These are phyloP conservation scores for Liasis olivaceus DNA, from an alignment of 2,797 vertebrate genomes.

Conservation along the genomic window DNA sequence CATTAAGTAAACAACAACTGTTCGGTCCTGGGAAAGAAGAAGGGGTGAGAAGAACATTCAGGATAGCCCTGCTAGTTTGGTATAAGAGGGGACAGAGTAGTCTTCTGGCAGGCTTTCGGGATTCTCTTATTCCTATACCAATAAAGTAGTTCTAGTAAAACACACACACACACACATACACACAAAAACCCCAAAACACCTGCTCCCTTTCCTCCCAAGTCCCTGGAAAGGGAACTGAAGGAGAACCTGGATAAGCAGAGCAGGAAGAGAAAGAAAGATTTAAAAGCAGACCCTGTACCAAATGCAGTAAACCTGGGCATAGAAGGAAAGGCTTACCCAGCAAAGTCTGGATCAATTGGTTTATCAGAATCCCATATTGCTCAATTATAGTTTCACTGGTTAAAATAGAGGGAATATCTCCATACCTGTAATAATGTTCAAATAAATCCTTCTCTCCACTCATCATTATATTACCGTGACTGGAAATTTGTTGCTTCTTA, in stretches of 20 bases:
- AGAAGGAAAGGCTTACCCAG: not conserved
- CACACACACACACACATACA: not conserved
- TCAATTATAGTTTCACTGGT: not conserved
- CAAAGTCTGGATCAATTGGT: not conserved
- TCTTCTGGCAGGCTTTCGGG: not conserved
- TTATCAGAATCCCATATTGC: not conserved
- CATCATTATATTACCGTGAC: not conserved
- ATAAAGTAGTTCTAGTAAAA: not conserved
- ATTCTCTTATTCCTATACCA: not conserved
- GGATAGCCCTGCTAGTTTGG: not conserved
- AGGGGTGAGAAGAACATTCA: not conserved
- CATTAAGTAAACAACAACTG: not conserved
- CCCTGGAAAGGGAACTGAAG: not conserved
- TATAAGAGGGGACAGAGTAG: not conserved
- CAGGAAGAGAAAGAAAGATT: not conserved
- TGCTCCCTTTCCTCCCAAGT: not conserved
- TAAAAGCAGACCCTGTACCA: not conserved
- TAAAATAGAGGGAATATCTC: not conserved
- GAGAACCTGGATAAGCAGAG: not conserved
- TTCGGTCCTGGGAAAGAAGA: not conserved
- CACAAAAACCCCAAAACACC: not conserved
- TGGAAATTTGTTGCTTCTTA: conserved; percentile 55
- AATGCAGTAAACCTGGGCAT: not conserved
- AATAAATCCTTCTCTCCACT: not conserved
- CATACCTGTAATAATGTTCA: not conserved